A percentile compares a stretch with the other conserved stretches of the same genome.
Evolutionary conservation across 2,888 invertebrate genomes (phyloP).

Genomic region (Chloroclystis v-ata): DNA sequence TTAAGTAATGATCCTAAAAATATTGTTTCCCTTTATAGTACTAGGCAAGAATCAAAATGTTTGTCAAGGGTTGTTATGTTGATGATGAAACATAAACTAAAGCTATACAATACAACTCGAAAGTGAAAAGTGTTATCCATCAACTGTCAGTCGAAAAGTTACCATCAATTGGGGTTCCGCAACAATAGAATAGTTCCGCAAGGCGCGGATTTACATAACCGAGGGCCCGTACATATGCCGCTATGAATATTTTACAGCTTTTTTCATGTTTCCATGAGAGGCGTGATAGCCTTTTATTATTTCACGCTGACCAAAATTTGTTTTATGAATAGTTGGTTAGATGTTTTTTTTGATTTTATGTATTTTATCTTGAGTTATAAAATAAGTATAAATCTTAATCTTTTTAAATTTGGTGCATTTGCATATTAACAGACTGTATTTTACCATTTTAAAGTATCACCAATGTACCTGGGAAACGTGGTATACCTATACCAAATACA

Average conservation of each 20-base stretch:
- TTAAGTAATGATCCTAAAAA: too few species aligned
- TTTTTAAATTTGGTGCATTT: too few species aligned
- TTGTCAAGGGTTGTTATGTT: too few species aligned
- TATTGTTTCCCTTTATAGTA: too few species aligned
- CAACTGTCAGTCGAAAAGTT: slow-evolving; percentile 23
- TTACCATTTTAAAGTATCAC: too few species aligned
- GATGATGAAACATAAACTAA: background rate
- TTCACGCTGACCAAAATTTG: background rate
- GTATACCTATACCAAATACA: too few species aligned
- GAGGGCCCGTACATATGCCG: slow-evolving; percentile 39
- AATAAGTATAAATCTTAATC: too few species aligned
- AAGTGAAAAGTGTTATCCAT: slow-evolving; percentile 23
- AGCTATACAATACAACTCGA: slow-evolving; percentile 5
- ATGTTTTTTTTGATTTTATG: background rate
- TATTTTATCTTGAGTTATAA: background rate
- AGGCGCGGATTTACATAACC: slow-evolving; percentile 53
- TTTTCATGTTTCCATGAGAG: slow-evolving; percentile 19
- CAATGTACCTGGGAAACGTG: too few species aligned
- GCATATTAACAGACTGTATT: too few species aligned
- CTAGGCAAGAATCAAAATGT: too few species aligned
- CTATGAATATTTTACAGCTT: slow-evolving; percentile 41
- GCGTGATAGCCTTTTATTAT: slow-evolving; percentile 1
- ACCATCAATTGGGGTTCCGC: slow-evolving; percentile 31
- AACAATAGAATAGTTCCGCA: slow-evolving; percentile 36
- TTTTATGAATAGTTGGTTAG: background rate